Percentiles rank a stretch among this genome's conserved stretches.
Evolutionary conservation across 2,113 vertebrate species (phyloP).

Genomic region (Myrmecobius fasciatus): DNA sequence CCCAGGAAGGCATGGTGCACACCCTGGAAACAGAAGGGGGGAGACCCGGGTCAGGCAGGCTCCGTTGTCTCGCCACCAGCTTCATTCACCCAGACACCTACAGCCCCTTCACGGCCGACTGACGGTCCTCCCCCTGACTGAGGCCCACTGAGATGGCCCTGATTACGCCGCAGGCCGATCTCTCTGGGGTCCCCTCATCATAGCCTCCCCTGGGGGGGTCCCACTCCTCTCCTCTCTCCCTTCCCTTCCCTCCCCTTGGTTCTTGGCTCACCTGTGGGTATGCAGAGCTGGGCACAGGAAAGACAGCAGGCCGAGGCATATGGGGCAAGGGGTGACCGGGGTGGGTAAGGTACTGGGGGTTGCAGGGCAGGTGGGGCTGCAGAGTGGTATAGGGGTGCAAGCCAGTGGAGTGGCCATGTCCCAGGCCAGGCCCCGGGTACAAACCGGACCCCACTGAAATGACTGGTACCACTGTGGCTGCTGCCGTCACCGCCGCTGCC

Average conservation of each 20-base stretch:
- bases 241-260: not conserved
- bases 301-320: conserved; percentile 94
- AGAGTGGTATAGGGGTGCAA: conserved; percentile 98
- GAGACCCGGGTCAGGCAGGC: not conserved
- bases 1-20: conserved; percentile 98
- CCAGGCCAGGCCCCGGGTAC: conserved; percentile 95
- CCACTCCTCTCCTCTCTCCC: conserved; percentile 34
- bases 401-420: conserved; percentile 92
- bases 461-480: conserved; percentile 94
- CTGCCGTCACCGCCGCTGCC: conserved; percentile 93
- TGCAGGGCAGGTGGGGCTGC: conserved; percentile 97
- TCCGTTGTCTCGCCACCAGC: not conserved
- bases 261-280: conserved; percentile 93
- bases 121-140: not conserved
- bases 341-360: conserved; percentile 96
- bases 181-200: not conserved
- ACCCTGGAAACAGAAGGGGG: conserved; percentile 83
- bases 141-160: not conserved
- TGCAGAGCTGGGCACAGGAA: conserved; percentile 92
- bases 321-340: conserved; percentile 97
- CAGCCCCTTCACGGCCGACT: not conserved
- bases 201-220: not conserved
- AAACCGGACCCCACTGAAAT: conserved; percentile 98
- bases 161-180: not conserved
- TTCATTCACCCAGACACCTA: not conserved